phyloP scores from a whole-genome alignment of 2,888 invertebrate species.

The Drosophila helvetica region DNA sequence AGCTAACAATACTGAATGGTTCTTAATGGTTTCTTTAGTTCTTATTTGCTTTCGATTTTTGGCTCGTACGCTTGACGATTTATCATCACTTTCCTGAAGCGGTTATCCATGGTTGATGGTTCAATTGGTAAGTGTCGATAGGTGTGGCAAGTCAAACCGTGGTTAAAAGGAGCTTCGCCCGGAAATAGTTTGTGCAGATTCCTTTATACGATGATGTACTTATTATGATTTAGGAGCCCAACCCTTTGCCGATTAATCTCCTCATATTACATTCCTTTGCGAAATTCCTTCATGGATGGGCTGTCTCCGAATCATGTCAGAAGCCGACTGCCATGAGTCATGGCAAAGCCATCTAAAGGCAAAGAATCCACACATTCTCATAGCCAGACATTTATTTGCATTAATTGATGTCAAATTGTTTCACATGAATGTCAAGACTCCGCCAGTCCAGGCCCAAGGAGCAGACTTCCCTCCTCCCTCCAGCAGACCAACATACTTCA shows the following conservation, averaged over 20 bases:
- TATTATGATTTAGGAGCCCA: neutral
- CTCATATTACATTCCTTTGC: conserved; percentile 38
- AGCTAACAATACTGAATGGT: too few relatives aligned
- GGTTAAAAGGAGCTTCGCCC: too few relatives aligned
- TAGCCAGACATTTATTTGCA: conserved; percentile 52
- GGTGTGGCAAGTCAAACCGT: too few relatives aligned
- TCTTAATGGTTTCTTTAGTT: too few relatives aligned
- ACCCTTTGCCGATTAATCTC: conserved; percentile 28
- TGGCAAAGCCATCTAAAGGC: conserved; percentile 5
- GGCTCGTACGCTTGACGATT: too few relatives aligned
- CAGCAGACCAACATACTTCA: neutral
- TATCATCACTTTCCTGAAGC: too few relatives aligned
- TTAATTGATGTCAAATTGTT: conserved; percentile 56
- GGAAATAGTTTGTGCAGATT: too few relatives aligned
- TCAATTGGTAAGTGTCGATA: too few relatives aligned
- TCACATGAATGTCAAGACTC: conserved; percentile 44
- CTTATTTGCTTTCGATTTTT: too few relatives aligned
- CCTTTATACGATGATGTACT: neutral
- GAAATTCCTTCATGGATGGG: conserved; percentile 21
- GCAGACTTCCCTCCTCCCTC: neutral
- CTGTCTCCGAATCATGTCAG: conserved; percentile 25
- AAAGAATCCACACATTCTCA: conserved; percentile 36
- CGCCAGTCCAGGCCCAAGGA: conserved; percentile 5
- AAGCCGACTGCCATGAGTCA: conserved; percentile 23
- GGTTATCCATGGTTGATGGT: too few relatives aligned